Percentiles rank a stretch among this genome's conserved stretches.
Evolutionary conservation across 64 coral and sea anemone genomes (phyloP).

Genomic region (Montipora capricornis): DNA sequence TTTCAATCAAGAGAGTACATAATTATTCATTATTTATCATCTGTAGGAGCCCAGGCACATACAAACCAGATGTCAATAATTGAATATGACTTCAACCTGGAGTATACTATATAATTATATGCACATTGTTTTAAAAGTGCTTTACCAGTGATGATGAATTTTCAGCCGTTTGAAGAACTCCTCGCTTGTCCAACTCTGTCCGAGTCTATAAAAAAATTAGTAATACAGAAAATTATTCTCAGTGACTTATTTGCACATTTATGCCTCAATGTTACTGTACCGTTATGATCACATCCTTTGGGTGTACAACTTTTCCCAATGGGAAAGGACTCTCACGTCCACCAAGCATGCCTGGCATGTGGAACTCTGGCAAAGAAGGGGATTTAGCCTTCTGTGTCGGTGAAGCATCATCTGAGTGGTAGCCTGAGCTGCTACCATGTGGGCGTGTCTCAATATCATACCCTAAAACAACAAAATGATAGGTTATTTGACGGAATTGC

Average conservation of each 20-base stretch:
- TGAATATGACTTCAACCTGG: too few relatives aligned
- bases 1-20: too few relatives aligned
- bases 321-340: slow-evolving; percentile 17
- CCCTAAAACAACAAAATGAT: neutral
- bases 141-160: neutral
- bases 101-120: too few relatives aligned
- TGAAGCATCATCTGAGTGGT: slow-evolving; percentile 92
- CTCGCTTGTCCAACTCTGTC: slow-evolving; percentile 39
- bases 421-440: slow-evolving; percentile 93
- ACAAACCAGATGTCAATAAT: too few relatives aligned
- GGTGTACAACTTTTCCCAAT: slow-evolving; percentile 22
- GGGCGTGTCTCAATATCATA: slow-evolving; percentile 56
- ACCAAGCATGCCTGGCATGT: slow-evolving; percentile 86
- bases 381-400: slow-evolving; percentile 41
- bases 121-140: too few relatives aligned
- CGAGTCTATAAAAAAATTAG: slow-evolving; percentile 1
- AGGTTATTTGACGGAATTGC: too few relatives aligned
- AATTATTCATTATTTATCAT: too few relatives aligned
- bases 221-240: neutral
- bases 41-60: too few relatives aligned
- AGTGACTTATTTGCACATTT: neutral
- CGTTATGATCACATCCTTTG: slow-evolving; percentile 55
- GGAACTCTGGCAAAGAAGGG: slow-evolving; percentile 45
- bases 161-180: slow-evolving; percentile 11
- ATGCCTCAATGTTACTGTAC: neutral